A percentile compares a stretch with the other conserved stretches of the same genome.
Evolutionary conservation across 2,888 invertebrate genomes (phyloP).

Genomic region (Fabriciana adippe): DNA sequence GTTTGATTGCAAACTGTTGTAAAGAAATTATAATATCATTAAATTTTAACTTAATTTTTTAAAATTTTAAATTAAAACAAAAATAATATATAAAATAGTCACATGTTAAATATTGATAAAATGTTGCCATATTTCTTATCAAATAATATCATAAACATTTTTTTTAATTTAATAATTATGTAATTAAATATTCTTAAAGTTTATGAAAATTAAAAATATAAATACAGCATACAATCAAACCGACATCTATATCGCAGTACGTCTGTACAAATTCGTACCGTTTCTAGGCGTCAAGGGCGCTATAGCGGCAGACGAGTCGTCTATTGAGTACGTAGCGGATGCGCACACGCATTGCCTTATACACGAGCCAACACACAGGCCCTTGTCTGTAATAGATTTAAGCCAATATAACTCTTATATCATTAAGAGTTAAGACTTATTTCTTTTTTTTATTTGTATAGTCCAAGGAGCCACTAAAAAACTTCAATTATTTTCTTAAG

Average conservation of each 20-base stretch:
- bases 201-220: too few species aligned
- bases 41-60: too few species aligned
- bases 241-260: constrained; percentile 23
- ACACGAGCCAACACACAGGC: constrained; percentile 77
- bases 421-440: background rate
- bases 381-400: constrained; percentile 70
- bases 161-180: too few species aligned
- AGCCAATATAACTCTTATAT: constrained; percentile 50
- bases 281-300: constrained; percentile 56
- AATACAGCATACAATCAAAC: constrained; percentile 3
- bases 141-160: too few species aligned
- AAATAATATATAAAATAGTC: background rate
- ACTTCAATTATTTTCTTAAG: too few species aligned
- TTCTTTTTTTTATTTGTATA: background rate
- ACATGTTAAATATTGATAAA: background rate
- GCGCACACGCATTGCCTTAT: constrained; percentile 77
- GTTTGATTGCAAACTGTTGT: background rate
- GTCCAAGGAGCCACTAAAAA: background rate
- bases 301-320: constrained; percentile 65
- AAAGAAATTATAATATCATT: background rate
- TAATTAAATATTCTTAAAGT: too few species aligned
- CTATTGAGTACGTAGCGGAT: constrained; percentile 65
- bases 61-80: too few species aligned
- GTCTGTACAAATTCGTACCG: constrained; percentile 54
- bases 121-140: too few species aligned